Conservation (phyloP, 37 sponge, comb jelly and placozoan species). For the Ianthella basta region DNA sequence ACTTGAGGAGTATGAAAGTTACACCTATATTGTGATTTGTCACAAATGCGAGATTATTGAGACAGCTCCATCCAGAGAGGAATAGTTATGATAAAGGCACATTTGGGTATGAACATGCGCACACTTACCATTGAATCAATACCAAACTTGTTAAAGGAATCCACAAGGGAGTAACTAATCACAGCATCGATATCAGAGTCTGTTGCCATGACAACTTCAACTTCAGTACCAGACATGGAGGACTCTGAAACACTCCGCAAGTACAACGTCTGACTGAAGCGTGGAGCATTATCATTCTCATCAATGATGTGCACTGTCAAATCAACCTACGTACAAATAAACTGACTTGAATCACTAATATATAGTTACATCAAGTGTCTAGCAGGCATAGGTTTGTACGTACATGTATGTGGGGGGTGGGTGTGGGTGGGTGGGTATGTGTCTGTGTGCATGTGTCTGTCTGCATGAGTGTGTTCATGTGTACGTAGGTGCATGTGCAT, state of each 20-base stretch:
- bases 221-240: slow-evolving; percentile 11
- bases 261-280: slow-evolving; percentile 34
- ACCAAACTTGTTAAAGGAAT: slow-evolving; percentile 39
- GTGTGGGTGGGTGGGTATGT: too few species aligned
- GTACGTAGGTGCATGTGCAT: background rate
- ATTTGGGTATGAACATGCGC: too few species aligned
- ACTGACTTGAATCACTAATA: too few species aligned
- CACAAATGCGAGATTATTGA: too few species aligned
- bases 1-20: too few species aligned
- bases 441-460: background rate
- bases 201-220: slow-evolving; percentile 35
- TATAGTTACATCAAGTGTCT: too few species aligned
- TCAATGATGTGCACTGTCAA: slow-evolving; percentile 37
- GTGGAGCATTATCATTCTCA: slow-evolving; percentile 72
- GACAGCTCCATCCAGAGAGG: too few species aligned
- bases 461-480: background rate
- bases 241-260: slow-evolving; percentile 42
- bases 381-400: too few species aligned
- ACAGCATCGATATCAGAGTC: slow-evolving; percentile 58
- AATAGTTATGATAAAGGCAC: too few species aligned
- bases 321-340: too few species aligned
- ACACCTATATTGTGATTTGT: too few species aligned
- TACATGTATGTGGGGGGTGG: too few species aligned
- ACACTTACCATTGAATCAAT: slow-evolving; percentile 27
- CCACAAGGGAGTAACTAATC: slow-evolving; percentile 39